phyloP scores from a whole-genome alignment of 1,140 invertebrate genomes.

The Acromyrmex heyeri region DNA sequence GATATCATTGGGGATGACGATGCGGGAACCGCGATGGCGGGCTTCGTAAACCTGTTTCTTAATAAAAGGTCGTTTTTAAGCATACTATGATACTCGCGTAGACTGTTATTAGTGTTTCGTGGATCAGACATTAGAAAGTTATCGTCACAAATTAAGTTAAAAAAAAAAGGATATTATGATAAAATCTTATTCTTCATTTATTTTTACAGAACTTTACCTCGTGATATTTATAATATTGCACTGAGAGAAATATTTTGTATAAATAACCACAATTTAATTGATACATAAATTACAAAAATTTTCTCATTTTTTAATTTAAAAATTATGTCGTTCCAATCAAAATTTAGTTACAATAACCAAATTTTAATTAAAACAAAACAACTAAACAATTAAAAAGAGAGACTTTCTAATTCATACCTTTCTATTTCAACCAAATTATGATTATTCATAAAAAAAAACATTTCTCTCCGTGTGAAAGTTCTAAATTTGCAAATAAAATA shows the following conservation, averaged over 20 bases:
- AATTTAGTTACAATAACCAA: no score
- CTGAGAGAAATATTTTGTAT: neutral
- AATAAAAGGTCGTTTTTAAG: neutral
- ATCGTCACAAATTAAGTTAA: slow-evolving; percentile 6
- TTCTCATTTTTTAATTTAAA: no score
- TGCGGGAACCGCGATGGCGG: slow-evolving; percentile 44
- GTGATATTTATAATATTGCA: neutral
- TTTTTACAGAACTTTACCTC: neutral
- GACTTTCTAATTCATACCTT: no score
- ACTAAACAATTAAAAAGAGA: no score
- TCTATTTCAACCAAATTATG: no score
- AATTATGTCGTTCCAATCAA: no score
- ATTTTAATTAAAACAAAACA: no score
- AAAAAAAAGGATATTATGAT: neutral
- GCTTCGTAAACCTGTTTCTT: slow-evolving; percentile 29
- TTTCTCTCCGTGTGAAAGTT: neutral
- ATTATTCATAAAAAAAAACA: no score
- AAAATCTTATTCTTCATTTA: neutral
- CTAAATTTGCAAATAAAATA: neutral
- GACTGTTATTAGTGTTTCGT: slow-evolving; percentile 23
- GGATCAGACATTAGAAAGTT: neutral
- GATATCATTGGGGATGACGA: slow-evolving; percentile 65
- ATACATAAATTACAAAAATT: no score
- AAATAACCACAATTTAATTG: no score
- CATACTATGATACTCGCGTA: neutral